Evolutionary conservation across 2,797 vertebrate genomes (phyloP), one percentile per base, ranked within the genome.

Genomic region (Synanceia verrucosa): DNA sequence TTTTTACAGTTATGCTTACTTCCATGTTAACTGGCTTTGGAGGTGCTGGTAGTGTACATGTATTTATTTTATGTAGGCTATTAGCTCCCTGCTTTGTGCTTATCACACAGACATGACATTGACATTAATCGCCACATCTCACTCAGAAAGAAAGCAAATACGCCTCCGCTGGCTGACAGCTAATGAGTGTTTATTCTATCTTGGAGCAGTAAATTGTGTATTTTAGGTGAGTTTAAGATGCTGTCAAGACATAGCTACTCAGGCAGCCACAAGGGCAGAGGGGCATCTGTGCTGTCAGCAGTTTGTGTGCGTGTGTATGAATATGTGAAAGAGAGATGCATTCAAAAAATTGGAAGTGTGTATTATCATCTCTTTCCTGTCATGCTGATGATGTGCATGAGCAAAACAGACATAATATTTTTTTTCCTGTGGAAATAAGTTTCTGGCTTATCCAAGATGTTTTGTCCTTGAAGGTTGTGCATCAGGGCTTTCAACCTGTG

Each of bases 391-490:
- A 39, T 36, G 21, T 37, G 39, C 39, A 21, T 28, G 56, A 12
- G 18, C 29, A 67, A 53, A 58, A 24, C 19, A 28, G 37, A 37
- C 24, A 14, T 53, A 8, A 21, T 24, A 8, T 29, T 53, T 29
- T 19, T 37, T 41, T 46, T 61, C 37, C 64, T 43, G 60, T 36
- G 19, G 31, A 52, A 41, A 26, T 13, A 50, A 3, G 11, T 55
- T 62, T 58, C 28, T 61, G 51, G 14, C 55, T 44, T 4, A 1
- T 39, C 16, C 43, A n/a, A 21, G 34, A 24, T 39, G 53, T 57
- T 73, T 61, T 58, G 81, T 64, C 81, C 79, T 82, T 79, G 63
- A 67, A 59, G 33, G 55, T 76, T 69, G 51, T 37, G 39, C 61
- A 69, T 70, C 66, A 29, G 52, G 19, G 36, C n/a, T 57, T 70